phyloP scores from a whole-genome alignment of 2,797 vertebrate genomes.

The Oreortyx pictus region DNA sequence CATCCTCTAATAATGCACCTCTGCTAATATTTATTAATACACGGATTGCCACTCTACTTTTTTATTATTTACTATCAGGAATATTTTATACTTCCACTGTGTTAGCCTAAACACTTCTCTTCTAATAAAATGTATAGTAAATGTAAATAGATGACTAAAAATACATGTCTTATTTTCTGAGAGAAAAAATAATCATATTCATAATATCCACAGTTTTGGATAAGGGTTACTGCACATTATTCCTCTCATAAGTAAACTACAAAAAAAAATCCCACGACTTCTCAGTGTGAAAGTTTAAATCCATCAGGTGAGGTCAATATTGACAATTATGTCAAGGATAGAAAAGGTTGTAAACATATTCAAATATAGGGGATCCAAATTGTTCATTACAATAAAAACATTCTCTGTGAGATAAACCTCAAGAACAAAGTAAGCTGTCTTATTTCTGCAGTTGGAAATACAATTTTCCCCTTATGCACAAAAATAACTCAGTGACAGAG shows the following conservation, averaged over 20 bases:
- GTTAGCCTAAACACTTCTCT: neutral
- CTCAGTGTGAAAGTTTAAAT: neutral
- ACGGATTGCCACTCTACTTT: neutral
- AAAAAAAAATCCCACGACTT: neutral
- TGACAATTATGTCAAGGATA: neutral
- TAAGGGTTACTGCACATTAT: neutral
- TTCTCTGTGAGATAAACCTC: neutral
- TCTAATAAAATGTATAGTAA: neutral
- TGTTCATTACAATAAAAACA: neutral
- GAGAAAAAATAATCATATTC: too few species aligned
- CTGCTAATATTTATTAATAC: neutral
- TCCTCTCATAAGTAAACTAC: neutral
- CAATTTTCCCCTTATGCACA: neutral
- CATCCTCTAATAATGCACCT: neutral
- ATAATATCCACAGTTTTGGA: neutral
- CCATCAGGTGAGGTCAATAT: neutral
- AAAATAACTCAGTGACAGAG: neutral
- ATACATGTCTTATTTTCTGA: neutral
- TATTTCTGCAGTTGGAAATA: neutral
- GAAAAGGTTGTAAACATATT: neutral
- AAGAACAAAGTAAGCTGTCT: neutral
- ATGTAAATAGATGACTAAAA: neutral
- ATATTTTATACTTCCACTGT: neutral
- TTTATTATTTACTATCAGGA: neutral
- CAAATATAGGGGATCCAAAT: neutral